Evolutionary conservation across 2,113 vertebrate genomes (phyloP).

Genomic region (Arothron firmamentum): DNA sequence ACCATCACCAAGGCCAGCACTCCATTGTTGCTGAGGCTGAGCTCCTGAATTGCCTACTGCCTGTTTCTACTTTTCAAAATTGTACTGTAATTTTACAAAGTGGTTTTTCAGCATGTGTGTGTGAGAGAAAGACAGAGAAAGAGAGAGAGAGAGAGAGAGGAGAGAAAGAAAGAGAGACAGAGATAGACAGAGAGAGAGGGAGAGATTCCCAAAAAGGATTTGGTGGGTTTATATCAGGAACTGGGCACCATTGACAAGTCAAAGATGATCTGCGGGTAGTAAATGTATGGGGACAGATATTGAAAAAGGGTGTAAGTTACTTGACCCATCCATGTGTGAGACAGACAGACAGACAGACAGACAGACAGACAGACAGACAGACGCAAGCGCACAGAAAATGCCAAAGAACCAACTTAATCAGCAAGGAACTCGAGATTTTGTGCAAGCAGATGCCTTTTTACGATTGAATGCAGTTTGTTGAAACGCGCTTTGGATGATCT

Average conservation of each 20-base stretch:
- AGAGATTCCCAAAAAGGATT: not conserved
- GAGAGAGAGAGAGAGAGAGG: constrained; percentile 6
- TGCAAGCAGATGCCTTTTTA: too few relatives aligned
- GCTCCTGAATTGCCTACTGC: constrained; percentile 71
- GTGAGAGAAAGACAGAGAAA: constrained; percentile 12
- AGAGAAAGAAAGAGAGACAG: not conserved
- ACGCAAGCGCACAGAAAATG: too few relatives aligned
- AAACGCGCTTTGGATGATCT: constrained; percentile 30
- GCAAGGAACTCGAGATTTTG: too few relatives aligned
- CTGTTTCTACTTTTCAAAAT: constrained; percentile 73
- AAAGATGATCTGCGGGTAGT: too few relatives aligned
- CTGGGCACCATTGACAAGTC: too few relatives aligned
- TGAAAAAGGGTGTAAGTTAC: too few relatives aligned
- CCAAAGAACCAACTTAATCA: too few relatives aligned
- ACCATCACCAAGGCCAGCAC: constrained; percentile 79
- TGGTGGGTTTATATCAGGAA: not conserved
- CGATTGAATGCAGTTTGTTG: constrained; percentile 1
- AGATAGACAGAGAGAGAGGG: not conserved
- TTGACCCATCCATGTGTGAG: too few relatives aligned
- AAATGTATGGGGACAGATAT: too few relatives aligned
- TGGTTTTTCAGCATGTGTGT: constrained; percentile 68
- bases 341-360: too few relatives aligned
- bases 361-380: too few relatives aligned
- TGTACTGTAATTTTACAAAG: constrained; percentile 74
- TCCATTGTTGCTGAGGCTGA: constrained; percentile 77